Evolutionary conservation across 2,888 invertebrate genomes (phyloP), one percentile per base, ranked within the genome.

Genomic region (Sympetrum striolatum): DNA sequence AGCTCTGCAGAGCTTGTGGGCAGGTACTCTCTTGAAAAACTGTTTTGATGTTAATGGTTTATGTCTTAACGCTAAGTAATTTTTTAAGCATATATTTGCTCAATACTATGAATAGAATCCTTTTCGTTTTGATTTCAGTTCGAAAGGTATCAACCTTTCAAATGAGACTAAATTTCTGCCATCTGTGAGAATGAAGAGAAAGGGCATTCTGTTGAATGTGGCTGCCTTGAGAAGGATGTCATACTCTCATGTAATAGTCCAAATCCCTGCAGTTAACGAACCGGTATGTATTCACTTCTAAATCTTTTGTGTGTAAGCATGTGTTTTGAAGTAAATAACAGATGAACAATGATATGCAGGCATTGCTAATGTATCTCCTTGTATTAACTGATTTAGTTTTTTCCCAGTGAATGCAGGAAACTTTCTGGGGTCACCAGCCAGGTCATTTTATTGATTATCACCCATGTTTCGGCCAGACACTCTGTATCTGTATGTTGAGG

Each of bases 241-340:
- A 53, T 96, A 96, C 94, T 96, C 97, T 0, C 97, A 98, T 93
- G 94, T 98, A 8, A 93, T 97, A 15, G 94, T 98, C 39, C 95
- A 95, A 93, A 95, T 97, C 39, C 95, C 95, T 44, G 96, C 96
- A 15, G 95, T 95, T 22, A 94, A 94, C 92, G 95, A 95, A 93
- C 95, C 95, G 92, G 96, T 96, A 94, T 93, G 94, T 94, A 90
- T 58, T 44, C n/a, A 25, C 64, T 37, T 44, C 10, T 8, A 44
- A 10, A 6, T 44, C 44, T 8, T 44, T 2, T 6, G 0, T 44
- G 44, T 44, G 10, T 44, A 10, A 6, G 44, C 10, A 80, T 81
- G 90, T 80, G 31, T 37, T 44, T 35, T 3, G 0, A 2, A 80
- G 31, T 60, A 48, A 25, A 82, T 4, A 48, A 3, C 0, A 80